These are phyloP conservation scores for Phortica okadai DNA, from an alignment of 2,888 invertebrate genomes.

Conservation along the genomic window DNA sequence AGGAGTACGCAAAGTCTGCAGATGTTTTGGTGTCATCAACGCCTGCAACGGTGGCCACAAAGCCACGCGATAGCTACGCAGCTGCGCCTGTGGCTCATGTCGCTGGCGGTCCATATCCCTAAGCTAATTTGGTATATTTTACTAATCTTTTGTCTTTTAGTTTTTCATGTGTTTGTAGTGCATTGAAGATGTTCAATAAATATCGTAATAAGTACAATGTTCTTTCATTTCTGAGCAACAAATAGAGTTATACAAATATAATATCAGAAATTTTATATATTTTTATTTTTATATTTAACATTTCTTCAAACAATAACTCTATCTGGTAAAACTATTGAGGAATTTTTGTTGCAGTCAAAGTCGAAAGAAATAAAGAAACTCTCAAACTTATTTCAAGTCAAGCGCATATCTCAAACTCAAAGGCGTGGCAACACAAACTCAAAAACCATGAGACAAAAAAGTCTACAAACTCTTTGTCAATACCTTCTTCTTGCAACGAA, in stretches of 20 bases:
- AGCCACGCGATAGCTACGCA: conserved; percentile 52
- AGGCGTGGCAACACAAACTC: conserved; percentile 7
- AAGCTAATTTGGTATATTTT: conserved; percentile 31
- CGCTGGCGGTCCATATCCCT: conserved; percentile 52
- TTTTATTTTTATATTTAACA: no score
- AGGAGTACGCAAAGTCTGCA: neutral
- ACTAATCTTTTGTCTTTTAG: neutral
- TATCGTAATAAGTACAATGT: no score
- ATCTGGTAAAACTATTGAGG: no score
- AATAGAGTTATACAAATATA: no score
- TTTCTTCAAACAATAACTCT: no score
- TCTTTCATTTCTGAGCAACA: no score
- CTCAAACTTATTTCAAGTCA: neutral
- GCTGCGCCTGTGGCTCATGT: conserved; percentile 48
- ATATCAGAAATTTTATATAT: no score
- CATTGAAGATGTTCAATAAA: neutral
- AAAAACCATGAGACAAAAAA: neutral
- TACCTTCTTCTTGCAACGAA: neutral
- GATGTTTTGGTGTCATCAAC: neutral
- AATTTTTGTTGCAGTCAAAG: no score
- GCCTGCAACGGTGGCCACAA: conserved; percentile 1
- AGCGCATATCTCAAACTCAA: conserved; percentile 1
- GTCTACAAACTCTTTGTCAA: neutral
- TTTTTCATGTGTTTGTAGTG: neutral
- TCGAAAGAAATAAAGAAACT: no score